Evolutionary conservation across 1,140 invertebrate genomes (phyloP), one percentile per base, ranked within the genome.

Genomic region (Drosophila asahinai): DNA sequence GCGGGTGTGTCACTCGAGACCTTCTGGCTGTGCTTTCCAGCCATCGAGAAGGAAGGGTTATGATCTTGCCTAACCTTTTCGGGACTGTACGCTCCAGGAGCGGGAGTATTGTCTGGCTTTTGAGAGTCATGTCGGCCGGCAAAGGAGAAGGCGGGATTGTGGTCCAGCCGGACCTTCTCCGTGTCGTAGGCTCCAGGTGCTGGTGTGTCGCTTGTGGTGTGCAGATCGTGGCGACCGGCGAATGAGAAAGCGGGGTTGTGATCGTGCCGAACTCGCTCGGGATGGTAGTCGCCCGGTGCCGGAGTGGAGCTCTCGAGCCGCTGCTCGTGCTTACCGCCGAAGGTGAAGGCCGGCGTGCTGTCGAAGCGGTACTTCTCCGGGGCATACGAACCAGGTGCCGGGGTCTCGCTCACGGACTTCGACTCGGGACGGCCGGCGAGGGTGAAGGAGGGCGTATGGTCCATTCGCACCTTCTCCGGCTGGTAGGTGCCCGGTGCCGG

Each of bases 231-330:
- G 91, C 94, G 96, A 43, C 95, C 93, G 48, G 84, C 86, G 60
- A 89, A 90, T 89, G 93, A 94, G 77, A 94, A 95, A 86, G 94
- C 94, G 40, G 95, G 95, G 67, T 94, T 87, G 61, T 87, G 93
- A 67, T 94, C 93, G 71, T 94, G 92, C 63, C 95, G 95, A 30
- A 90, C 74, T 81, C 76, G 59, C 86, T 97, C 96, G 8, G 97
- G 96, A 93, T 95, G 94, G 94, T 98, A 95, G 93, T 96, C 94
- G 86, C 97, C 94, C 78, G 97, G 95, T 86, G 96, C 96, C 14
- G 98, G 98, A 15, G 96, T 97, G 43, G 95, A 93, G 87, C 96
- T 96, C 3, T 93, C 81, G 92, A 95, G 96, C 6, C 94, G 93
- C 30, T 94, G 94, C 75, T 95, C 94, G 71, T 84, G 82, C 77